phyloP scores from a whole-genome alignment of 2,797 vertebrate genomes.

The Acanthurus leucopareius region DNA sequence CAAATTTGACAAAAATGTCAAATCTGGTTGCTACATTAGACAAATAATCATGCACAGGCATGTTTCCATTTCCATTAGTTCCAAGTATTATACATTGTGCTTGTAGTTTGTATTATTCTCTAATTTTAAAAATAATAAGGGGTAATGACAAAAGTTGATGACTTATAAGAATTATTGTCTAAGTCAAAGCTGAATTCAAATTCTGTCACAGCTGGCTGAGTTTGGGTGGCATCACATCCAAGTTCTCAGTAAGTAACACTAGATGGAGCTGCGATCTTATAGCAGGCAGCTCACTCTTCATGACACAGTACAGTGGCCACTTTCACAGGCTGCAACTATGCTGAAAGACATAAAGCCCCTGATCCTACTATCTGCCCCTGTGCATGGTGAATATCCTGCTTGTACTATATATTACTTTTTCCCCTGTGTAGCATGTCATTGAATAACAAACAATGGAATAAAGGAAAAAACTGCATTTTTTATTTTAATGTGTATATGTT shows the following conservation, averaged over 20 bases:
- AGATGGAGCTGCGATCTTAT: conserved; percentile 90
- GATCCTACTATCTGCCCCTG: conserved; percentile 10
- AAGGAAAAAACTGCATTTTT: background rate
- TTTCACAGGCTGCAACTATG: conserved; percentile 15
- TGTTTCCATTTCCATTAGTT: background rate
- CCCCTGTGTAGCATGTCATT: background rate
- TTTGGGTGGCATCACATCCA: background rate
- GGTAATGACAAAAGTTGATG: background rate
- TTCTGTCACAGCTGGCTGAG: background rate
- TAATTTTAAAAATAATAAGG: background rate
- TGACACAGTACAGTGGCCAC: conserved; percentile 14
- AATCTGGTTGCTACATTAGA: background rate
- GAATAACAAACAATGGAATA: conserved; percentile 6
- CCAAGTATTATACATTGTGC: background rate
- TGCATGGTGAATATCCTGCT: conserved; percentile 10
- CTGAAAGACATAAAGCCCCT: conserved; percentile 33
- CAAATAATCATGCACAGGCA: background rate
- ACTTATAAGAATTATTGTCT: conserved; percentile 1
- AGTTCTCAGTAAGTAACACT: conserved; percentile 62
- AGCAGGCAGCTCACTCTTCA: conserved; percentile 33
- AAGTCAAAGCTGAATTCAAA: background rate
- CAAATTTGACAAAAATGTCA: background rate
- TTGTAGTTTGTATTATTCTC: background rate
- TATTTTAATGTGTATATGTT: background rate
- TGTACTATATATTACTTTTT: background rate